phyloP scores from a whole-genome alignment of 2,888 invertebrate genomes.

The Drosophila testacea region DNA sequence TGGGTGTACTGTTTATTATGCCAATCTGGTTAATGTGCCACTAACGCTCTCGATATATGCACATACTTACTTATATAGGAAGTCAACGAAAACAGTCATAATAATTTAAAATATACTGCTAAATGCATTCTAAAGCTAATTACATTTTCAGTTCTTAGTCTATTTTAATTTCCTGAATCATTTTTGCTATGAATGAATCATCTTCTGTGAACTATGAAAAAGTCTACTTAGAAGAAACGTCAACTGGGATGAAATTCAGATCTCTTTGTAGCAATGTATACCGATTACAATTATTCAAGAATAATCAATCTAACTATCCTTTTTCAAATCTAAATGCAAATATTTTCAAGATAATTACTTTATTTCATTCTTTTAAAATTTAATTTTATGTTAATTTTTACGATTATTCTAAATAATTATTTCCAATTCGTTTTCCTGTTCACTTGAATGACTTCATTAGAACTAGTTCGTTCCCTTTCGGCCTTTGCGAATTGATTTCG shows the following conservation, averaged over 20 bases:
- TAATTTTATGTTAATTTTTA: background rate
- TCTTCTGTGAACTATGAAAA: background rate
- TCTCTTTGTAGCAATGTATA: too few species aligned
- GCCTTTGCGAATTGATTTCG: constrained; percentile 30
- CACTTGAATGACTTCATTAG: constrained; percentile 34
- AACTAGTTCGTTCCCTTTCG: constrained; percentile 11
- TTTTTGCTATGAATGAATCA: background rate
- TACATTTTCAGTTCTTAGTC: background rate
- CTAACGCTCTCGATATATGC: constrained; percentile 32
- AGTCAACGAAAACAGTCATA: constrained; percentile 20
- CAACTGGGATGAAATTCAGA: too few species aligned
- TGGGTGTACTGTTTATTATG: constrained; percentile 48
- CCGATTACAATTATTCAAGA: background rate
- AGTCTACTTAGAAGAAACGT: too few species aligned
- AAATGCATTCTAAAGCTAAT: constrained; percentile 8
- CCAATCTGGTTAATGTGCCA: constrained; percentile 67
- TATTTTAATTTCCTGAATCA: constrained; percentile 10
- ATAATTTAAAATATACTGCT: constrained; percentile 1
- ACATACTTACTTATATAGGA: constrained; percentile 30
- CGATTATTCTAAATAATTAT: background rate
- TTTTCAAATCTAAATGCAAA: background rate
- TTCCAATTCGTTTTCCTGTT: constrained; percentile 6
- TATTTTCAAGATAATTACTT: too few species aligned
- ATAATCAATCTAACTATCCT: background rate
- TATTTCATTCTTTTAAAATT: background rate